phyloP scores from a whole-genome alignment of 2,113 vertebrate species.

The Corydoras maculifer region DNA sequence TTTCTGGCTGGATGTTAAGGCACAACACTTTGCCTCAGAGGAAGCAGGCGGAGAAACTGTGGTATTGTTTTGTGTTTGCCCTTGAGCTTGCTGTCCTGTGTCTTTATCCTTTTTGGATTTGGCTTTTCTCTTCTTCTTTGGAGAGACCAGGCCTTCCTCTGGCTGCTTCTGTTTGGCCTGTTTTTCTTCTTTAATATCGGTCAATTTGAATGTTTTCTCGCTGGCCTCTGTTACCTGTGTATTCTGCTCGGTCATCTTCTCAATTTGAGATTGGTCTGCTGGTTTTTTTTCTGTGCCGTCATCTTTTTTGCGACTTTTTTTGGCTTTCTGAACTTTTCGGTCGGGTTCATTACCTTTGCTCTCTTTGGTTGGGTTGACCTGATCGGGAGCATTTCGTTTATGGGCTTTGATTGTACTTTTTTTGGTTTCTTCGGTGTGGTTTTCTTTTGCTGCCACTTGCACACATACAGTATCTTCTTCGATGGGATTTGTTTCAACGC shows the following conservation, averaged over 20 bases:
- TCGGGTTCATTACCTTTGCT: constrained; percentile 42
- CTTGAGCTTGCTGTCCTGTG: constrained; percentile 32
- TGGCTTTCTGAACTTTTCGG: constrained; percentile 44
- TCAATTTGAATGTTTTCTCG: constrained; percentile 38
- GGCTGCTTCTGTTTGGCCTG: constrained; percentile 28
- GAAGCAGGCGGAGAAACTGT: neutral
- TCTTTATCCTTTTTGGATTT: constrained; percentile 65
- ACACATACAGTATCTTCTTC: constrained; percentile 21
- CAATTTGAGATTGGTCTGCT: constrained; percentile 37
- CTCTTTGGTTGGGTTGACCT: constrained; percentile 33
- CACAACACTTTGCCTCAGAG: constrained; percentile 35
- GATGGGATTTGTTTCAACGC: constrained; percentile 5
- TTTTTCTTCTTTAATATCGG: constrained; percentile 46
- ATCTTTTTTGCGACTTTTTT: constrained; percentile 55
- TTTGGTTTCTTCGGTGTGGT: constrained; percentile 30
- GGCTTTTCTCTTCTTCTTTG: constrained; percentile 60
- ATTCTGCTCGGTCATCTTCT: constrained; percentile 37
- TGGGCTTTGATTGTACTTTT: constrained; percentile 16
- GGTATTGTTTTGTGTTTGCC: constrained; percentile 47
- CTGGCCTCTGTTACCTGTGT: constrained; percentile 42
- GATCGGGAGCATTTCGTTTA: constrained; percentile 12
- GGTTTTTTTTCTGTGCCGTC: constrained; percentile 37
- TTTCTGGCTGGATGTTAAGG: constrained; percentile 37
- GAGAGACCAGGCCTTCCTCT: constrained; percentile 40
- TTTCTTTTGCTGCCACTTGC: constrained; percentile 26